Evolutionary conservation across 1,140 invertebrate genomes (phyloP), one percentile per base, ranked within the genome.

Genomic region (Amphibalanus amphitrite): DNA sequence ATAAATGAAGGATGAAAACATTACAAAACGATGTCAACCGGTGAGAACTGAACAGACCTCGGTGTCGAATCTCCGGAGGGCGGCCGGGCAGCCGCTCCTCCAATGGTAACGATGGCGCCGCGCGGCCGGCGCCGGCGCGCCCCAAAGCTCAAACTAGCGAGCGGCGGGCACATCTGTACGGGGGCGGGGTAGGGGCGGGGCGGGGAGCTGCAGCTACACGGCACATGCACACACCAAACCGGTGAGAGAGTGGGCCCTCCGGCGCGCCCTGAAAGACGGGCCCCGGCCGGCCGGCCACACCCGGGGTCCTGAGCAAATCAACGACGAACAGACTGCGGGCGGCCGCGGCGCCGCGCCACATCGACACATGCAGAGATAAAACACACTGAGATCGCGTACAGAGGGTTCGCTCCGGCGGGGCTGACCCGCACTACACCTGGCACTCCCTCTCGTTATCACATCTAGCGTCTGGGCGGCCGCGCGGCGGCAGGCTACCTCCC

Each of bases 1-100:
- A 59, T 20, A 59, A 59, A 59, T 59, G 47, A 59, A 59, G 47
- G 47, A 59, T 59, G 47, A 59, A 59, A 59, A 59, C 47, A 59
- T 59, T 59, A 59, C 47, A 59, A 59, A 59, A 59, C 47, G 47
- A 59, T 59, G 47, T 59, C 47, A 59, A 59, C 10, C 47, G 47
- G 47, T 59, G 47, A 59, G 47, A 59, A 59, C 47, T 59, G 10
- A 59, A 59, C 1, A 59, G 10, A 59, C 47, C 23, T 59, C 13
- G 17, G 47, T 20, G 47, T 23, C 47, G 10, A 59, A 59, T 59
- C 47, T 59, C 47, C 6, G 6, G 47, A 20, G 6, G 47, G 47
- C 47, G 47, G 47, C 47, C 47, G 13, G 47, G 1, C 47, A 20
- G 10, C 6, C 47, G 6, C 10, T 20, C 13, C 47, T 59, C 10